Base-by-base conservation (phyloP, 2,888 invertebrate genomes). In the Exephanes ischioxanthus region DNA sequence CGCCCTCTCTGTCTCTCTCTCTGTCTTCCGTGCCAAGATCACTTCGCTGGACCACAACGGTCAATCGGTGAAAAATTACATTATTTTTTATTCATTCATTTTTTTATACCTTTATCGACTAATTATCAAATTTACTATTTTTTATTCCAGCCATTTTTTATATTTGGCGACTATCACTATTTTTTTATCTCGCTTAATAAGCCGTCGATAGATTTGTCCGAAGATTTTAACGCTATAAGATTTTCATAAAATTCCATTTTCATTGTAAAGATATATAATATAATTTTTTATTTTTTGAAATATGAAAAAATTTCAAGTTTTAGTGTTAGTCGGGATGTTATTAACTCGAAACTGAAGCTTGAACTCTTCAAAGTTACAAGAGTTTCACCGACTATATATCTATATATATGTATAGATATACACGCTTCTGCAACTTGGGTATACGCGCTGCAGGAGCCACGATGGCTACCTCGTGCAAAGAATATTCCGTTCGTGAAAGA, bases 401-500 rank as follows among this genome's bases (percentile, higher is more conserved):
- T n/a, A 53, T 53, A 19, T 7, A 55, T 2, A 53, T 53, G 19
- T 53, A 19, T 53, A 19, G 4, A 55, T 2, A 55, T 48, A 63
- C 2, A 33, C 5, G 68, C 37, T n/a, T 68, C 4, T 26, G 16
- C 45, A n/a, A 26, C 3, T 76, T 48, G 3, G 11, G 16, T 51
- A 37, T 33, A 66, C 22, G 51, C 48, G 33, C 48, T 45, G 19
- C 55, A 66, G 45, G 22, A 58, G 16, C 26, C 26, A 45, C 30
- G 11, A 58, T 45, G 58, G 61, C 58, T 79, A 71, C 61, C 51
- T 19, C 61, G 71, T 33, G 58, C 61, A 75, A 81, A 81, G 58
- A 73, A 81, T 75, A 75, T 75, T 55, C 68, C 72, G 66, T 79
- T 33, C 61, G 58, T 70, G 48, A 4, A 79, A 79, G 45, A 61